Evolutionary conservation across 2,797 vertebrate species (phyloP).

Genomic region (Sebastes baramenuke): DNA sequence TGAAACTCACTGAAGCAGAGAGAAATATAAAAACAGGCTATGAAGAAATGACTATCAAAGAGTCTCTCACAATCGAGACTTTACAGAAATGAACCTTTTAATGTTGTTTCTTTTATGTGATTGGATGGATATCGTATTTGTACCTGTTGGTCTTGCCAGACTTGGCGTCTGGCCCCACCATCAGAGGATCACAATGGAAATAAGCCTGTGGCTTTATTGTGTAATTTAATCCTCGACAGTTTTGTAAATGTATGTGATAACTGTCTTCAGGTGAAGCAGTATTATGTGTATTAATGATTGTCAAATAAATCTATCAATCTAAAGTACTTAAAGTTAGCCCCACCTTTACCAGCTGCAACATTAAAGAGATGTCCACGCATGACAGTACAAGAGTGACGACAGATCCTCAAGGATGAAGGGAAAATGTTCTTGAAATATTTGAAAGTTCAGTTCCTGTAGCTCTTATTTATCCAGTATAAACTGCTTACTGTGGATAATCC

Average conservation of each 20-base stretch:
- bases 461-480: conserved; percentile 29
- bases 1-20: neutral
- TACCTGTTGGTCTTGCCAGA: neutral
- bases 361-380: neutral
- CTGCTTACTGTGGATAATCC: conserved; percentile 62
- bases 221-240: neutral
- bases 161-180: neutral
- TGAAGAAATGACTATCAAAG: neutral
- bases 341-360: neutral
- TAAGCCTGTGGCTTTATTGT: neutral
- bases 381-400: neutral
- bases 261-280: neutral
- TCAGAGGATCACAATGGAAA: neutral
- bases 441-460: neutral
- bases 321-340: no score
- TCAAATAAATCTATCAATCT: neutral
- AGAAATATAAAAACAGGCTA: neutral
- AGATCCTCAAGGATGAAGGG: neutral
- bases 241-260: neutral
- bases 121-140: no score
- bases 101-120: neutral
- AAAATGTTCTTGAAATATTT: neutral
- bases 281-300: neutral
- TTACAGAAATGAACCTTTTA: no score
- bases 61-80: neutral